These are phyloP conservation scores for Thysanoteuthis rhombus DNA, from an alignment of 2,888 invertebrate species.

Conservation along the genomic window DNA sequence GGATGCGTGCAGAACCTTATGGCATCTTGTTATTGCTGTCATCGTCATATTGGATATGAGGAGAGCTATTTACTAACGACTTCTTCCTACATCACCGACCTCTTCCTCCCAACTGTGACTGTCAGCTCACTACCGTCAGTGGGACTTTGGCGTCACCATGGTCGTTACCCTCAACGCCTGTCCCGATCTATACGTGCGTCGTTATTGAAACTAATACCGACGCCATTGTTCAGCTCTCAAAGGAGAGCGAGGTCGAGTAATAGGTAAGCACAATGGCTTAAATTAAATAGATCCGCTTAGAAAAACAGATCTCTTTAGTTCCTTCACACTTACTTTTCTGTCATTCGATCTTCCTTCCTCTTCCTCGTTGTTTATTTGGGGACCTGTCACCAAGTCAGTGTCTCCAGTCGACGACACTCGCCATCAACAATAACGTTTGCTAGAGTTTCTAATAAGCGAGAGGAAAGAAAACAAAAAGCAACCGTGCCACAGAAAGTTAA, in stretches of 20 bases:
- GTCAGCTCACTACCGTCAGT: neutral
- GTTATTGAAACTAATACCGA: neutral
- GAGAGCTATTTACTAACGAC: neutral
- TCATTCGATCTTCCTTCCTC: neutral
- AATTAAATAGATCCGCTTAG: conserved; percentile 12
- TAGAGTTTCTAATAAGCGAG: neutral
- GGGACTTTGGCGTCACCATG: neutral
- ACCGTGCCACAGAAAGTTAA: neutral
- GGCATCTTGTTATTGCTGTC: neutral
- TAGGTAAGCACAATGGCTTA: neutral
- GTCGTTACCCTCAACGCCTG: neutral
- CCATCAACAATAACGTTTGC: neutral
- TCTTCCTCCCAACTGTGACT: neutral
- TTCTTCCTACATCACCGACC: neutral
- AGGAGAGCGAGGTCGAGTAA: conserved; percentile 12
- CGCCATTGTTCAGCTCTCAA: neutral
- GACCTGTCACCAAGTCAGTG: neutral
- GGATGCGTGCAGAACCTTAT: neutral
- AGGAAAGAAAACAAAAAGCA: neutral
- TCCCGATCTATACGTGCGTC: neutral
- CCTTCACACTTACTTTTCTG: neutral
- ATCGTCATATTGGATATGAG: neutral
- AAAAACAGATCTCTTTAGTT: conserved; percentile 12
- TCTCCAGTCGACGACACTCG: neutral
- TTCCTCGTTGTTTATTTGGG: neutral